Percentiles rank a stretch among this genome's conserved stretches.
Conservation (phyloP, 2,113 vertebrate species). For the Cavia aperea region DNA sequence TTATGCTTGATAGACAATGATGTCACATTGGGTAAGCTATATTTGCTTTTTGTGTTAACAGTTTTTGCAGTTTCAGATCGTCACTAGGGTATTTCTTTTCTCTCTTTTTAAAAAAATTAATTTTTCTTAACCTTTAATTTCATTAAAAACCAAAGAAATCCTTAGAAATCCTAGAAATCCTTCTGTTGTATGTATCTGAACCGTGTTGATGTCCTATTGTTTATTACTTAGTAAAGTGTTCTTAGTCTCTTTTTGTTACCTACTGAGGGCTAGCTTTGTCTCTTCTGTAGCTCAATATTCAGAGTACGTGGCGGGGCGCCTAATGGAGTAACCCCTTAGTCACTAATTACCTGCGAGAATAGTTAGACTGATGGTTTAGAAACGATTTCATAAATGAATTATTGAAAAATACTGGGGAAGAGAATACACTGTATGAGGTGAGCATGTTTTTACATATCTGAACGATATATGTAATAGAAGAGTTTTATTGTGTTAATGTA, state of each 20-base stretch:
- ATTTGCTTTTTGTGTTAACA: not conserved
- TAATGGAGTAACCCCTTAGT: not conserved
- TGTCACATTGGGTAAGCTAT: not conserved
- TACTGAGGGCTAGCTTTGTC: not conserved
- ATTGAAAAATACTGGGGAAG: not conserved
- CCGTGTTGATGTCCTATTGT: not conserved
- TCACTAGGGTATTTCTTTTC: not conserved
- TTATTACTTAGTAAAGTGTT: not conserved
- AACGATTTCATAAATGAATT: not conserved
- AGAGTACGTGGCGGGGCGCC: not conserved
- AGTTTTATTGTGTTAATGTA: not conserved
- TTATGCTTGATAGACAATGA: not conserved
- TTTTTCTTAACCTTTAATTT: slow-evolving; percentile 9
- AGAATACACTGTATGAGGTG: not conserved
- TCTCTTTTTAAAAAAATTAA: not conserved
- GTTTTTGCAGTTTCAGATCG: not conserved
- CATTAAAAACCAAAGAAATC: slow-evolving; percentile 15
- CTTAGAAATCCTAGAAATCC: not conserved
- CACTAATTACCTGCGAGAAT: not conserved
- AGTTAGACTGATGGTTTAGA: not conserved
- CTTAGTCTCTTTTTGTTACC: not conserved
- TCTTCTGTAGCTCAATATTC: not conserved
- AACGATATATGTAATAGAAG: not conserved
- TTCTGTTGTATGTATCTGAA: not conserved
- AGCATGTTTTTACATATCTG: not conserved